Base-by-base conservation (phyloP, 2,888 invertebrate species). In the Notodonta dromedarius region DNA sequence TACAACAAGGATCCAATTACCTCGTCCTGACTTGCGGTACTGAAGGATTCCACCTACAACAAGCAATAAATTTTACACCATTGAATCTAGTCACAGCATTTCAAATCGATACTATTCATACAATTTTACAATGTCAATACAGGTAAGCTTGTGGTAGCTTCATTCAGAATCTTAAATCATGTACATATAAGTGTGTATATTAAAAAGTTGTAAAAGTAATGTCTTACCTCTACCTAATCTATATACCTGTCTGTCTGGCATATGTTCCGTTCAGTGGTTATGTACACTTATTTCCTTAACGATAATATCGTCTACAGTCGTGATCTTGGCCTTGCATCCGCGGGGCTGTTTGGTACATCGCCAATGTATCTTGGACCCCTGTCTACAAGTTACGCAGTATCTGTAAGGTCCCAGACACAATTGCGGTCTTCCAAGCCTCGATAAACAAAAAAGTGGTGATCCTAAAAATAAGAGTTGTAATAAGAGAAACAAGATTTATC, bases 251-350 rank as follows among this genome's bases (percentile, higher is more conserved):
- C 3, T 50, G 16, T 5, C 8, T 50, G 4, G 5, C 5, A 50
- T 9, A 8, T 50, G n/a, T 8, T 50, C 9, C 16, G 8, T 61
- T 61, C 62, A 74, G 63, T 82, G 77, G 52, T 77, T 81, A 60
- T 83, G 81, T 14, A 55, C 50, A 56, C 74, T 69, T 39, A 66
- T 62, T 9, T 66, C 64, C 14, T 57, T 59, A 16, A 81, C 53
- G 14, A 81, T 59, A 13, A 52, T 54, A 5, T 69, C 58, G 0
- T 74, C 63, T n/a, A 75, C 40, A 7, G 82, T 82, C 46, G 73
- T 64, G 13, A 80, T 57, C n/a, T 73, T 76, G 39, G 79, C 78
- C 16, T 66, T 67, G 54, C 81, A 82, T 32, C 78, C 77, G 0
- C 70, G 60, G 5, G 75, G 69, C 60, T 80, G 77, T 11, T 56